Conservation (phyloP, 2,797 vertebrate genomes). For the Epinephelus awoara region DNA sequence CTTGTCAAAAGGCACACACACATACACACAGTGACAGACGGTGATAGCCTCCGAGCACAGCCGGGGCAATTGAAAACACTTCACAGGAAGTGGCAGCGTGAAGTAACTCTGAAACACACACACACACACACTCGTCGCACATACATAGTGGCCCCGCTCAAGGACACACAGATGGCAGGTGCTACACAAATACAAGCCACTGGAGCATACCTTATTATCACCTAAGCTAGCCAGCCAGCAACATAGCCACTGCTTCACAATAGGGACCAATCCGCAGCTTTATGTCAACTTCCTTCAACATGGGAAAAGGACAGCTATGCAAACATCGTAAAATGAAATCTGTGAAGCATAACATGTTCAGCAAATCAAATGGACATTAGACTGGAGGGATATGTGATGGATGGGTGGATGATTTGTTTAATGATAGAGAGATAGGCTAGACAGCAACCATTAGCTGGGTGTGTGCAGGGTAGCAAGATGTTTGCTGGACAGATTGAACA, state of each 20-base stretch:
- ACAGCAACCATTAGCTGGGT: neutral
- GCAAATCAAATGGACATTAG: constrained; percentile 14
- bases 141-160: constrained; percentile 57
- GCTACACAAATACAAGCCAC: constrained; percentile 73
- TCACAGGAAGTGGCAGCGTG: constrained; percentile 57
- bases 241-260: constrained; percentile 49
- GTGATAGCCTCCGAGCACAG: constrained; percentile 63
- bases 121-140: neutral
- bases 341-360: constrained; percentile 6
- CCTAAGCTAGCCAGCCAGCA: constrained; percentile 51
- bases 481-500: neutral
- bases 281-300: constrained; percentile 28
- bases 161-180: constrained; percentile 82
- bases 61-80: constrained; percentile 63
- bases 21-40: constrained; percentile 48
- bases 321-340: constrained; percentile 24
- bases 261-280: constrained; percentile 50
- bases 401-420: constrained; percentile 24
- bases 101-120: constrained; percentile 47
- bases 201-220: constrained; percentile 76
- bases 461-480: neutral
- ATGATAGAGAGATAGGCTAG: constrained; percentile 1
- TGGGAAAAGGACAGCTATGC: constrained; percentile 31
- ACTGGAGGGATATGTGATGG: constrained; percentile 16
- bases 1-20: constrained; percentile 8